These are phyloP conservation scores for Macaca nemestrina DNA, from an alignment of 2,113 vertebrate genomes.

Conservation along the genomic window DNA sequence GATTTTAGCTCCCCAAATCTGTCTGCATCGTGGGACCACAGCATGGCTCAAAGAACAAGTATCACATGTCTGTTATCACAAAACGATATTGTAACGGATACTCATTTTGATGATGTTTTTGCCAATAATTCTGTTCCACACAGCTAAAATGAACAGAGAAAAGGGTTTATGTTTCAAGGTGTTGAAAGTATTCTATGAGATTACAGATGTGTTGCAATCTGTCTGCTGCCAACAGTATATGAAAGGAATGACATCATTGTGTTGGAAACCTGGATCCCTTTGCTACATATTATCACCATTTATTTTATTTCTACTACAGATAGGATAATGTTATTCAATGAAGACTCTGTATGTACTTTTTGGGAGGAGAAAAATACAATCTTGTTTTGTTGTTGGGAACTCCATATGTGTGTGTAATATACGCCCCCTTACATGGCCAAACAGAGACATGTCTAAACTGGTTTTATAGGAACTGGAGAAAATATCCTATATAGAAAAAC, in stretches of 20 bases:
- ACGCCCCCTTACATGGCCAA: background rate
- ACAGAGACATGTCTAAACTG: background rate
- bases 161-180: background rate
- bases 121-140: background rate
- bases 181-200: background rate
- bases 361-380: background rate
- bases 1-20: background rate
- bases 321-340: background rate
- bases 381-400: background rate
- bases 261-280: background rate
- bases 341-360: background rate
- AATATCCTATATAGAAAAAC: background rate
- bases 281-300: background rate
- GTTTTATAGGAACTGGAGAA: background rate
- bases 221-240: background rate
- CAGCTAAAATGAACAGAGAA: background rate
- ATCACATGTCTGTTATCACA: background rate
- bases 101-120: background rate
- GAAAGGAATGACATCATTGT: background rate
- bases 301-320: background rate
- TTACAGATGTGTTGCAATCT: background rate
- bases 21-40: rapidly evolving
- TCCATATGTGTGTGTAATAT: background rate
- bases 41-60: background rate
- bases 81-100: background rate